A percentile compares a stretch with the other conserved stretches of the same genome.
Evolutionary conservation across 2,797 vertebrate species (phyloP).

Genomic region (Spheniscus humboldti): DNA sequence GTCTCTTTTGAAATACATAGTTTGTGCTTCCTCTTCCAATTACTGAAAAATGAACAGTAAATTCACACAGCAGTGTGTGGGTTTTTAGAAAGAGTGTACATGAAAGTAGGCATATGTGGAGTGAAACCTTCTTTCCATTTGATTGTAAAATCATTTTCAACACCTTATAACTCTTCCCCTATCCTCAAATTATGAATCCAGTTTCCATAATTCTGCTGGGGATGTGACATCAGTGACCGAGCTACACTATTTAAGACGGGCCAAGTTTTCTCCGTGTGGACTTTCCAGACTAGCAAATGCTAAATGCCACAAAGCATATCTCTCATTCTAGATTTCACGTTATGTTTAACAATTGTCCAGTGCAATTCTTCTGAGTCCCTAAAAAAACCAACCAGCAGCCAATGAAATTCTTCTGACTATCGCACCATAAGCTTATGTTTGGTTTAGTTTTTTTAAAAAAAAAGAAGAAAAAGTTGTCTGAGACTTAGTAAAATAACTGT

Average conservation of each 20-base stretch:
- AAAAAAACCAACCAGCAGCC: rapidly evolving
- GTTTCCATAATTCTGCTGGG: neutral
- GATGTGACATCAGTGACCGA: neutral
- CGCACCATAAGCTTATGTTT: neutral
- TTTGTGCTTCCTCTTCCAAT: neutral
- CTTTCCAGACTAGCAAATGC: neutral
- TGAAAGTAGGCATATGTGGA: neutral
- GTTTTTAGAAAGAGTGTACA: neutral
- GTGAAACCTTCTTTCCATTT: neutral
- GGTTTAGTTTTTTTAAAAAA: neutral
- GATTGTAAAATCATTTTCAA: neutral
- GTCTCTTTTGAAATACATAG: neutral
- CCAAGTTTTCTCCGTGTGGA: neutral
- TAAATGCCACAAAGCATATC: neutral
- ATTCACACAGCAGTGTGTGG: neutral
- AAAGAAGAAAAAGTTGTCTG: neutral
- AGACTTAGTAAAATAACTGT: neutral
- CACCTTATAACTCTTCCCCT: neutral
- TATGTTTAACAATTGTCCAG: neutral
- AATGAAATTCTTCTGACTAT: neutral
- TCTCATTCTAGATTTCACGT: neutral
- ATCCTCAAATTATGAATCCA: neutral
- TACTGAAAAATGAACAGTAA: neutral
- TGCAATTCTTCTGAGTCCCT: neutral
- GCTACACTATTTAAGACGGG: neutral